A percentile compares a stretch with the other conserved stretches of the same genome.
phyloP scores from a whole-genome alignment of 2,113 vertebrate genomes.

The Pluvialis apricaria region DNA sequence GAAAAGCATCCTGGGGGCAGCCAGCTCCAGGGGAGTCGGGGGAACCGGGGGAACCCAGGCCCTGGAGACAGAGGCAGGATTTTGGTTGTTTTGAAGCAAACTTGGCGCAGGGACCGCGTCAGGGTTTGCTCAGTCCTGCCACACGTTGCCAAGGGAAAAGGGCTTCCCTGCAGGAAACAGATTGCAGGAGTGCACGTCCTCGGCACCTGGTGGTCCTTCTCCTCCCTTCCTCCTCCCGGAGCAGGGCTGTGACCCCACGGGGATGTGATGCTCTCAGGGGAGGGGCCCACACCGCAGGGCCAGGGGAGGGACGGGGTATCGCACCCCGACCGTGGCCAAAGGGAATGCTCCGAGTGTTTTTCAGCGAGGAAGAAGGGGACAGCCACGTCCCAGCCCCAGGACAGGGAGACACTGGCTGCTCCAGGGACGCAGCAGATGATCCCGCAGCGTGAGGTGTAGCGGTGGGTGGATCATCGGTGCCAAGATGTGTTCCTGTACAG shows the following conservation, averaged over 20 bases:
- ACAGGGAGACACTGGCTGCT: neutral
- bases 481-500: fast-evolving
- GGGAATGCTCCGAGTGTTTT: fast-evolving
- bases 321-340: fast-evolving
- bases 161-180: conserved; percentile 12
- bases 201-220: neutral
- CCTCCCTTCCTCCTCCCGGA: neutral
- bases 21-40: neutral
- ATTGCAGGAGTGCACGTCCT: neutral
- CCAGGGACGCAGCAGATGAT: neutral
- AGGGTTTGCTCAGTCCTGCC: neutral
- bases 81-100: neutral
- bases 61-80: neutral
- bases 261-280: neutral
- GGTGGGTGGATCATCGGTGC: fast-evolving
- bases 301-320: fast-evolving
- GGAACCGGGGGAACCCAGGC: neutral
- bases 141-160: neutral
- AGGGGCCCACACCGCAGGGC: fast-evolving
- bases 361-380: too few relatives aligned
- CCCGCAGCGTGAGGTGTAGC: fast-evolving
- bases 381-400: fast-evolving
- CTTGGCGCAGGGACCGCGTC: neutral
- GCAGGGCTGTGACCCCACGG: neutral
- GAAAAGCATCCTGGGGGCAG: neutral